phyloP scores from a whole-genome alignment of 2,797 vertebrate species.

The Hemitrygon akajei region DNA sequence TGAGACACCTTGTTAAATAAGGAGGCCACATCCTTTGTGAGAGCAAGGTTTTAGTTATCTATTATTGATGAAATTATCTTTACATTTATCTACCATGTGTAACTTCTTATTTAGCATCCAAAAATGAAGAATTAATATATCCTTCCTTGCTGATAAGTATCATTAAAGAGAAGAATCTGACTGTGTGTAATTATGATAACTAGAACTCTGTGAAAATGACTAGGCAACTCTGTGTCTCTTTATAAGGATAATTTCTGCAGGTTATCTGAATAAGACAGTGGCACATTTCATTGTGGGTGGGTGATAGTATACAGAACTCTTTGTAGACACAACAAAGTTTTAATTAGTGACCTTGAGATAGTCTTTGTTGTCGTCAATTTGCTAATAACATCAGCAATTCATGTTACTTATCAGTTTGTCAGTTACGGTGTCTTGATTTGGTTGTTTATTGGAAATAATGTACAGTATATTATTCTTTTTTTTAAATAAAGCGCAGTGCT shows the following conservation, averaged over 20 bases:
- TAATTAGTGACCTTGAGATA: not conserved
- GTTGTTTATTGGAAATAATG: not conserved
- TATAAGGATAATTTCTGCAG: not conserved
- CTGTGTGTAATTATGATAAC: constrained; percentile 40
- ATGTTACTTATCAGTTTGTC: not conserved
- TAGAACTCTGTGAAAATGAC: constrained; percentile 39
- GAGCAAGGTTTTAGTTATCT: not conserved
- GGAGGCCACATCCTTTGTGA: not conserved
- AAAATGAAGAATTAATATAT: not conserved
- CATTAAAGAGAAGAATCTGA: constrained; percentile 34
- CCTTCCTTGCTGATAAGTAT: not conserved
- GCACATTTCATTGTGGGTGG: not conserved
- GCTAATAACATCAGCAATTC: not conserved
- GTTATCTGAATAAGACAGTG: too few species aligned
- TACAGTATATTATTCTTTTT: too few species aligned
- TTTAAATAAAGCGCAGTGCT: not conserved
- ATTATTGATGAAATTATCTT: not conserved
- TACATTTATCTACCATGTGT: not conserved
- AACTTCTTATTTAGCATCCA: not conserved
- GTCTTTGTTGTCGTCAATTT: not conserved
- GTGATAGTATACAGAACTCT: not conserved
- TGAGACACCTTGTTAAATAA: not conserved
- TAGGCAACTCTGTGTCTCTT: not conserved
- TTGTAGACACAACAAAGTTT: not conserved
- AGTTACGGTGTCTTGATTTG: not conserved